A percentile compares a stretch with the other conserved stretches of the same genome.
Conservation (phyloP, 2,797 vertebrate species). For the Rhinogobio ventralis region DNA sequence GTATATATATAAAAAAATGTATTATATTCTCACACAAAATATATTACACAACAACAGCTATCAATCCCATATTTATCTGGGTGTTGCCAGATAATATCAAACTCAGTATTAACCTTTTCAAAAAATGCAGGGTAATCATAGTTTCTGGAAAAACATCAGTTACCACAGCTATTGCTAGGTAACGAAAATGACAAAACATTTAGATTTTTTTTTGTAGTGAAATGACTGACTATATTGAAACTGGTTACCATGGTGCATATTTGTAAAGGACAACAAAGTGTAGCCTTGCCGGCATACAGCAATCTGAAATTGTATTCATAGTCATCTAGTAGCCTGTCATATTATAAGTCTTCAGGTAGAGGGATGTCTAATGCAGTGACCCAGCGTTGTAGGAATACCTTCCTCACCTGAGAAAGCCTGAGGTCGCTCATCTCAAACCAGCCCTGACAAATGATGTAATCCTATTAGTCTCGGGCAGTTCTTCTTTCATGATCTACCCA, state of each 20-base stretch:
- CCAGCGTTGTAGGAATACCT: background rate
- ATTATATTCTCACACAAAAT: no score
- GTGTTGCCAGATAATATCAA: background rate
- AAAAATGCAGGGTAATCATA: background rate
- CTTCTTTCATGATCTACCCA: background rate
- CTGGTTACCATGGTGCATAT: background rate
- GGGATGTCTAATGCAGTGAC: background rate
- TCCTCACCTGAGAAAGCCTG: constrained; percentile 27
- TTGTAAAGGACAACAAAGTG: constrained; percentile 2
- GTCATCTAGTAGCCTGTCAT: background rate
- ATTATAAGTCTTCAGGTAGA: constrained; percentile 5
- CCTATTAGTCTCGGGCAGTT: background rate
- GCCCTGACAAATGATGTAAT: constrained; percentile 23
- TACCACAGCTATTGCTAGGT: background rate
- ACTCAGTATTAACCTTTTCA: background rate
- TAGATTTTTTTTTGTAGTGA: background rate
- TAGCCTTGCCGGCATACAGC: background rate
- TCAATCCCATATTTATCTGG: no score
- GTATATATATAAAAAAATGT: no score
- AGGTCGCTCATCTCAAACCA: constrained; percentile 7
- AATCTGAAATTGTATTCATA: constrained; percentile 2
- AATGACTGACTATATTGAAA: constrained; percentile 8
- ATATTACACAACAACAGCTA: no score
- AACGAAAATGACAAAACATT: background rate
- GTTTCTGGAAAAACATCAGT: background rate